Percentiles rank a stretch among this genome's conserved stretches.
phyloP scores from a whole-genome alignment of 2,888 invertebrate species.

The Erebia aethiops region DNA sequence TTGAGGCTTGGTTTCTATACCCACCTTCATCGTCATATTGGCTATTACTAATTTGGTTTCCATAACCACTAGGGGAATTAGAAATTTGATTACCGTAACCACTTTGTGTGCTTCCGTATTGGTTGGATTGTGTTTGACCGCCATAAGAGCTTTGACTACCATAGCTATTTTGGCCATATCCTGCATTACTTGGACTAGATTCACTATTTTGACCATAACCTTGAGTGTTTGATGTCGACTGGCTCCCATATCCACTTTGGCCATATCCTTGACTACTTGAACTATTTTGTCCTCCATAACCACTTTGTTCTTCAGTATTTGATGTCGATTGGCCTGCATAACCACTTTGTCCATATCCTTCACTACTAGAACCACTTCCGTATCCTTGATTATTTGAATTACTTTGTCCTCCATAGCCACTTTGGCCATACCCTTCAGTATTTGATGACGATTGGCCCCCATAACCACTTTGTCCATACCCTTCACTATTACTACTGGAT shows the following conservation, averaged over 20 bases:
- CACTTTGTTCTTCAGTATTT: constrained; percentile 23
- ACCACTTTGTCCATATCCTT: constrained; percentile 22
- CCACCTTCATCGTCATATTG: constrained; percentile 13
- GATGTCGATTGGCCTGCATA: constrained; percentile 10
- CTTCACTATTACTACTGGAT: constrained; percentile 18
- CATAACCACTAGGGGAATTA: constrained; percentile 18
- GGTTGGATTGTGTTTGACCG: constrained; percentile 19
- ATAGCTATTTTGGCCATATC: constrained; percentile 20
- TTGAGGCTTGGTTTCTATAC: constrained; percentile 29
- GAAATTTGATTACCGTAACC: constrained; percentile 22
- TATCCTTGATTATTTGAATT: constrained; percentile 22
- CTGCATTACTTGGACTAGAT: constrained; percentile 20
- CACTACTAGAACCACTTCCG: constrained; percentile 11
- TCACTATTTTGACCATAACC: constrained; percentile 25
- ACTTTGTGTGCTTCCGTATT: constrained; percentile 22
- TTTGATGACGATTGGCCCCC: constrained; percentile 12
- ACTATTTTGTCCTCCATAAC: constrained; percentile 20
- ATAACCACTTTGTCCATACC: constrained; percentile 20
- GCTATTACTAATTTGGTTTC: constrained; percentile 16
- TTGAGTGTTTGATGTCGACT: constrained; percentile 6
- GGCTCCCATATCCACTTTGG: constrained; percentile 27
- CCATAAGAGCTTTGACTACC: constrained; percentile 31
- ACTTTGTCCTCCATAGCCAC: constrained; percentile 19
- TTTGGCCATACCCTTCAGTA: constrained; percentile 25
- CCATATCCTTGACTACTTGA: constrained; percentile 12